phyloP scores from a whole-genome alignment of 2,797 vertebrate species.

The Gobio occitaniae region DNA sequence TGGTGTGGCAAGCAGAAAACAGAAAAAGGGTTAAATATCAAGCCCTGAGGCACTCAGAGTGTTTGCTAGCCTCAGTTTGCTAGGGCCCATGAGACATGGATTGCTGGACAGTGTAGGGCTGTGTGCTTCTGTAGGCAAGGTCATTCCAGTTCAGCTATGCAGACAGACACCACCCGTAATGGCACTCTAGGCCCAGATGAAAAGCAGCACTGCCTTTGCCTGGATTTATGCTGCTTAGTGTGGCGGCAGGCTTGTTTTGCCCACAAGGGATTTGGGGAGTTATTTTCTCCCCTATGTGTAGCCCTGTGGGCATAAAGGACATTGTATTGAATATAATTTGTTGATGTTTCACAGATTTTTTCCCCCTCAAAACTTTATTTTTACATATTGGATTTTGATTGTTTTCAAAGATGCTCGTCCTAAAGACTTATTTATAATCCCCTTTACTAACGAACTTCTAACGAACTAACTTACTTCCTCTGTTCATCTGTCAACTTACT shows the following conservation, averaged over 20 bases:
- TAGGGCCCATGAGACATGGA: slow-evolving; percentile 28
- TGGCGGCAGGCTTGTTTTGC: slow-evolving; percentile 56
- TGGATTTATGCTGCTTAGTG: slow-evolving; percentile 50
- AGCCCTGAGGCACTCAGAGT: not conserved
- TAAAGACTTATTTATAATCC: not conserved
- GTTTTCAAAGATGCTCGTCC: not conserved
- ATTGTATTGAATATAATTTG: not conserved
- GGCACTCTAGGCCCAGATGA: slow-evolving; percentile 45
- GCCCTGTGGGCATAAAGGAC: not conserved
- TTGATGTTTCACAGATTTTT: not conserved
- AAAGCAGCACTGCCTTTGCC: slow-evolving; percentile 42
- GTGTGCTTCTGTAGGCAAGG: slow-evolving; percentile 63
- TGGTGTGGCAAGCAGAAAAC: slow-evolving; percentile 27
- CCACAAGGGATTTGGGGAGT: slow-evolving; percentile 56
- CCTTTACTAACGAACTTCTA: not conserved
- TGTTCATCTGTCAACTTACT: not conserved
- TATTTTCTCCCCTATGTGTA: slow-evolving; percentile 23
- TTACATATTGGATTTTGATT: not conserved
- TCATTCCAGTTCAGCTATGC: slow-evolving; percentile 63
- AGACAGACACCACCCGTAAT: slow-evolving; percentile 49
- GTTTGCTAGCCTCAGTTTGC: slow-evolving; percentile 33
- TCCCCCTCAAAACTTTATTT: not conserved
- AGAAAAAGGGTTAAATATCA: slow-evolving; percentile 28
- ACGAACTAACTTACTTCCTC: not conserved
- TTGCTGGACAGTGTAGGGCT: slow-evolving; percentile 61